Conservation (phyloP, 37 sponge, comb jelly and placozoan species). For the Aplysina aerophoba region DNA sequence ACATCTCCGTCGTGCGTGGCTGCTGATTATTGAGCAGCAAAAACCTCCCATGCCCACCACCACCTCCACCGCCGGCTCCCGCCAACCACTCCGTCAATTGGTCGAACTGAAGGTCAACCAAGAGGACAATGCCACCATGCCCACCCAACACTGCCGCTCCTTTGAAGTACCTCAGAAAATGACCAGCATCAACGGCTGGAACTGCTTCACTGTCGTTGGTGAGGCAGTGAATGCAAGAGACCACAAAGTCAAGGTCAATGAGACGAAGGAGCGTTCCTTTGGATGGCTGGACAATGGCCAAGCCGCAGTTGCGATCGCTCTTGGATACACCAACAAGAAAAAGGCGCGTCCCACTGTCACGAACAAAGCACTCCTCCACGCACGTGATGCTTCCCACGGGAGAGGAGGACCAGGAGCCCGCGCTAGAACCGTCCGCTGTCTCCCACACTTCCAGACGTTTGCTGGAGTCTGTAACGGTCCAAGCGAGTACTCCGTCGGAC, state of each 20-base stretch:
- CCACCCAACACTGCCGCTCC: neutral
- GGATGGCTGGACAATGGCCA: neutral
- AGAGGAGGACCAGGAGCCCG: neutral
- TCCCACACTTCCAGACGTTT: constrained; percentile 3
- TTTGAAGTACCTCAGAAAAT: neutral
- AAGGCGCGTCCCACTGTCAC: neutral
- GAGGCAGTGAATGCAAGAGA: constrained; percentile 23
- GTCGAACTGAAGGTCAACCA: constrained; percentile 24
- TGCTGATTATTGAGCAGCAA: too few relatives aligned
- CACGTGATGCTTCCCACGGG: neutral
- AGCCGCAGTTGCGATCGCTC: neutral
- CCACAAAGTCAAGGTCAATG: neutral
- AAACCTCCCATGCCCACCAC: neutral
- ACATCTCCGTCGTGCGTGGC: too few relatives aligned
- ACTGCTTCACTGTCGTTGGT: neutral
- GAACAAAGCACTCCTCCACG: neutral
- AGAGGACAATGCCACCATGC: neutral
- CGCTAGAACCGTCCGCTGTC: neutral
- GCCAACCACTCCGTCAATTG: neutral
- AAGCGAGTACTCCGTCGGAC: neutral
- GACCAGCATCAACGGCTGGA: neutral
- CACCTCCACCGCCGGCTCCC: too few relatives aligned
- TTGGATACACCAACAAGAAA: neutral
- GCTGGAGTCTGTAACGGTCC: neutral
- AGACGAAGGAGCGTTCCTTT: neutral